Conservation (phyloP, 2,113 vertebrate genomes). For the Cisticola juncidis region DNA sequence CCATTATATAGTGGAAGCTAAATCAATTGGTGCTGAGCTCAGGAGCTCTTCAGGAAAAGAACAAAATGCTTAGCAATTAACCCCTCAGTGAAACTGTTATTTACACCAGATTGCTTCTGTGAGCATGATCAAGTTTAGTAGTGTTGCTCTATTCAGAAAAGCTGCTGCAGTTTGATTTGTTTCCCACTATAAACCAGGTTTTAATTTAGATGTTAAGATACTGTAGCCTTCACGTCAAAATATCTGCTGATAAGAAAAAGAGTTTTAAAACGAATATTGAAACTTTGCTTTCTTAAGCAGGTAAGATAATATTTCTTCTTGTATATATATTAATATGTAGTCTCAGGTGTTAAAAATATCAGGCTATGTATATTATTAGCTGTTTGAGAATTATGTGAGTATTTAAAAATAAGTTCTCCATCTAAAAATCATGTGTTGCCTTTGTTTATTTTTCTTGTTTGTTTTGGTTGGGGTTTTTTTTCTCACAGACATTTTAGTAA, state of each 20-base stretch:
- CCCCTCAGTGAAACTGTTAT: neutral
- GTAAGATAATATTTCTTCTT: neutral
- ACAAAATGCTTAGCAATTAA: neutral
- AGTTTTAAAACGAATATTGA: neutral
- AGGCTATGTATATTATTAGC: neutral
- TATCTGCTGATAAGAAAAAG: neutral
- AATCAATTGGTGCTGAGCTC: neutral
- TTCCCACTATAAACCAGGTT: neutral
- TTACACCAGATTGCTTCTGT: neutral
- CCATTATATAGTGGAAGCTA: neutral
- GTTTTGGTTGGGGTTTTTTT: neutral
- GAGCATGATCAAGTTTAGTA: neutral
- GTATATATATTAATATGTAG: neutral
- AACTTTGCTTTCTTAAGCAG: neutral
- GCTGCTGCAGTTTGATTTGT: neutral
- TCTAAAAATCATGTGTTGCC: neutral
- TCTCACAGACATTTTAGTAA: neutral
- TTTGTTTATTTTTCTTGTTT: neutral
- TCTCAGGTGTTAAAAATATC: neutral
- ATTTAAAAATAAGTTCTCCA: neutral
- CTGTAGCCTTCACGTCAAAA: neutral
- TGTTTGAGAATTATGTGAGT: neutral
- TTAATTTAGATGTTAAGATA: neutral
- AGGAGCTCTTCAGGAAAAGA: neutral
- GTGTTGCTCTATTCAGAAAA: neutral